These are phyloP conservation scores for Macrophya alboannulata DNA, from an alignment of 2,888 invertebrate species.

Conservation along the genomic window DNA sequence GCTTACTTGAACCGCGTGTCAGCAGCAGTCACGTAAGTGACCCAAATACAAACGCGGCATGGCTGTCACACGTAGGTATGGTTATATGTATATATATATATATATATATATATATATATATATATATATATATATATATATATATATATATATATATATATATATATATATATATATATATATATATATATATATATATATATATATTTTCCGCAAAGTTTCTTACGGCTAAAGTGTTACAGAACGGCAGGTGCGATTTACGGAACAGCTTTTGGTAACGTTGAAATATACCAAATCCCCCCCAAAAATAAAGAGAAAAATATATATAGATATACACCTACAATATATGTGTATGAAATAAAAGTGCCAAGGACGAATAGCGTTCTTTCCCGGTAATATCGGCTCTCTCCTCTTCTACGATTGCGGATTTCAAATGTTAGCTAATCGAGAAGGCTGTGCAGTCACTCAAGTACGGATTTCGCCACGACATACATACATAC, in stretches of 20 bases:
- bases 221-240: slow-evolving; percentile 15
- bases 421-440: slow-evolving; percentile 12
- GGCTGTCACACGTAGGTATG: slow-evolving; percentile 32
- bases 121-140: background rate
- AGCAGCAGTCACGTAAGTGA: slow-evolving; percentile 15
- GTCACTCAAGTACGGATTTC: slow-evolving; percentile 4
- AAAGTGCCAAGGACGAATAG: slow-evolving; percentile 21
- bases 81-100: too few relatives aligned
- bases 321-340: background rate
- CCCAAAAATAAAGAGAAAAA: background rate
- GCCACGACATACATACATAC: background rate
- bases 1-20: background rate
- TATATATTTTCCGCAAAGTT: slow-evolving; percentile 15
- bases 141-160: background rate
- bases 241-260: slow-evolving; percentile 27
- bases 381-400: background rate
- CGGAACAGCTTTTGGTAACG: slow-evolving; percentile 8
- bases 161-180: too few relatives aligned
- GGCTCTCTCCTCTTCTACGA: slow-evolving; percentile 10
- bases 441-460: background rate
- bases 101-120: background rate
- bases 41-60: slow-evolving; percentile 40
- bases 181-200: background rate
- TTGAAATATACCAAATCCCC: background rate
- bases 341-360: too few relatives aligned